Conservation (phyloP, 2,888 invertebrate species). For the Spilarctia lutea region DNA sequence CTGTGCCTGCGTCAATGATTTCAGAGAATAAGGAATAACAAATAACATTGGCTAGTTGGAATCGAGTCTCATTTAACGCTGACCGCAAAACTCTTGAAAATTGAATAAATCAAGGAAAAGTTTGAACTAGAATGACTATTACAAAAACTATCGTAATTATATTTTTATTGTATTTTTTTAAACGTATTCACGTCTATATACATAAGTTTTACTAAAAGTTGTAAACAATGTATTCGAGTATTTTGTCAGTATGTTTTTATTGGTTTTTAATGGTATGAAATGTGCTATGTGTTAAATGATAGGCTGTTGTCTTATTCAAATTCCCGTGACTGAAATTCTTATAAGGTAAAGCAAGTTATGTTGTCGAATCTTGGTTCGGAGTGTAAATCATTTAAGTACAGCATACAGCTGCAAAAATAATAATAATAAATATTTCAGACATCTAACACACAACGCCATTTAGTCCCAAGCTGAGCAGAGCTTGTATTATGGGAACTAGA, state of each 20-base stretch:
- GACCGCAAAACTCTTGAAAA: not conserved
- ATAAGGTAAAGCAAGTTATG: slow-evolving; percentile 9
- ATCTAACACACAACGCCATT: too few relatives aligned
- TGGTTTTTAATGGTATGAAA: not conserved
- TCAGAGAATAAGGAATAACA: not conserved
- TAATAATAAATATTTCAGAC: too few relatives aligned
- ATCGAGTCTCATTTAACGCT: not conserved
- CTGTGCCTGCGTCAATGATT: not conserved
- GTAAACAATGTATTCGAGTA: not conserved
- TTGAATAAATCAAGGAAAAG: not conserved
- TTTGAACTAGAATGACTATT: not conserved
- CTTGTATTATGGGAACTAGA: too few relatives aligned
- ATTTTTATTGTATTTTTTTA: not conserved
- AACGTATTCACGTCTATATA: not conserved
- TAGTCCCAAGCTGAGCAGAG: too few relatives aligned
- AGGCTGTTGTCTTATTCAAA: not conserved
- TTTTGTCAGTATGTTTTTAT: not conserved
- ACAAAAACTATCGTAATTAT: not conserved
- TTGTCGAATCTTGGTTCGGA: not conserved
- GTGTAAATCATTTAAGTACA: not conserved
- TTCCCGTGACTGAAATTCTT: not conserved
- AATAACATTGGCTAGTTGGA: not conserved
- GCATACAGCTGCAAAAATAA: not conserved
- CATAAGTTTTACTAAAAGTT: not conserved
- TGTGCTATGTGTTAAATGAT: not conserved